Conservation (phyloP, 2,888 invertebrate genomes). For the Cantharis lateralis region DNA sequence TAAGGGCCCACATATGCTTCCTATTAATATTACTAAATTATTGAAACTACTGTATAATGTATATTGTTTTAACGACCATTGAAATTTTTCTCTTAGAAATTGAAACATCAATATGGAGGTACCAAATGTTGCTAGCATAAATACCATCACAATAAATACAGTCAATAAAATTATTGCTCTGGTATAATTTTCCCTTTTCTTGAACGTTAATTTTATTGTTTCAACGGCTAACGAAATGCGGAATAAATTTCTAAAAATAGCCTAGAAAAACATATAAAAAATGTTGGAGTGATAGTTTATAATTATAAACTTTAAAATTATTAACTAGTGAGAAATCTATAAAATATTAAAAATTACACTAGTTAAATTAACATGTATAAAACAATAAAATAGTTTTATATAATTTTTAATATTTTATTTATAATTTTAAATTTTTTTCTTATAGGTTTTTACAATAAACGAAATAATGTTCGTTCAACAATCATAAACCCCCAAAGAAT, state of each 20-base stretch:
- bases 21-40: conserved; percentile 60
- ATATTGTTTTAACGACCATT: conserved; percentile 69
- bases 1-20: conserved; percentile 63
- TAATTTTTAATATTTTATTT: too few relatives aligned
- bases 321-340: too few relatives aligned
- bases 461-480: too few relatives aligned
- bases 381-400: too few relatives aligned
- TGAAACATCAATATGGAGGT: conserved; percentile 56
- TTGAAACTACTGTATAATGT: conserved; percentile 62
- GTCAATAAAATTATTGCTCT: conserved; percentile 60
- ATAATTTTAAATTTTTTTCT: too few relatives aligned
- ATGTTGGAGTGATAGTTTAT: too few relatives aligned
- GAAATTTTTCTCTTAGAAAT: conserved; percentile 66
- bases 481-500: too few relatives aligned
- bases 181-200: conserved; percentile 60
- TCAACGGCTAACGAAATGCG: conserved; percentile 50
- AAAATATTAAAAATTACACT: too few relatives aligned
- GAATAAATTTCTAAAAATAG: conserved; percentile 23
- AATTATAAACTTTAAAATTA: too few relatives aligned
- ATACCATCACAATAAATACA: conserved; percentile 51
- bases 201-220: conserved; percentile 63
- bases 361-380: too few relatives aligned
- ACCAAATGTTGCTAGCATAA: conserved; percentile 44
- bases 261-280: conserved; percentile 16
- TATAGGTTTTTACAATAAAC: too few relatives aligned